These are phyloP conservation scores for Chondrilla cf. caribensis DNA, from an alignment of 37 sponge, comb jelly and placozoan genomes.

Conservation along the genomic window DNA sequence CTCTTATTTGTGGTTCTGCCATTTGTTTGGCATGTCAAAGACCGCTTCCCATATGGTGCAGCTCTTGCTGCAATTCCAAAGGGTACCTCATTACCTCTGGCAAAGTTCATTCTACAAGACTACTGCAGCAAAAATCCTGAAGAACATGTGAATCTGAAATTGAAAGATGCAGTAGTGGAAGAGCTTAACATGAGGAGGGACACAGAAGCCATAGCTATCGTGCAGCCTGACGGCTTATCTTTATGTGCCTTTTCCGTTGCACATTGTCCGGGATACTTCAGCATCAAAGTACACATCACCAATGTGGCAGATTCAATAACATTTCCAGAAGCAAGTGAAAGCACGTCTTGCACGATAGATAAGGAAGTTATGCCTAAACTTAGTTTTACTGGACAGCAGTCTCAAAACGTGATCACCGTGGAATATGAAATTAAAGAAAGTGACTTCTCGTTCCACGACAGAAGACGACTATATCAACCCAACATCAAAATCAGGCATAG, in stretches of 20 bases:
- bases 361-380: no score
- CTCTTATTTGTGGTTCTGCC: conserved; percentile 7
- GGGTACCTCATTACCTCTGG: neutral
- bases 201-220: neutral
- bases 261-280: neutral
- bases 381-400: no score
- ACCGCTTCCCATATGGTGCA: neutral
- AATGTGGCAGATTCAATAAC: conserved; percentile 43
- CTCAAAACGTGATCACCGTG: no score
- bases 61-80: neutral
- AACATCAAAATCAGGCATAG: no score
- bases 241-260: neutral
- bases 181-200: no score
- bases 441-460: no score
- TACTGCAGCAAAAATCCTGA: no score
- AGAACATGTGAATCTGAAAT: no score
- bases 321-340: neutral
- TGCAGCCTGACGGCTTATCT: neutral
- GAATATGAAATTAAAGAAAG: no score
- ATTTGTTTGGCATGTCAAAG: neutral
- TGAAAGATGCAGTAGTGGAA: conserved; percentile 49
- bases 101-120: neutral
- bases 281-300: conserved; percentile 49
- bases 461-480: no score
- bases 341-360: no score